Base-by-base conservation (phyloP, 2,888 invertebrate species). In the Lithophane socia region DNA sequence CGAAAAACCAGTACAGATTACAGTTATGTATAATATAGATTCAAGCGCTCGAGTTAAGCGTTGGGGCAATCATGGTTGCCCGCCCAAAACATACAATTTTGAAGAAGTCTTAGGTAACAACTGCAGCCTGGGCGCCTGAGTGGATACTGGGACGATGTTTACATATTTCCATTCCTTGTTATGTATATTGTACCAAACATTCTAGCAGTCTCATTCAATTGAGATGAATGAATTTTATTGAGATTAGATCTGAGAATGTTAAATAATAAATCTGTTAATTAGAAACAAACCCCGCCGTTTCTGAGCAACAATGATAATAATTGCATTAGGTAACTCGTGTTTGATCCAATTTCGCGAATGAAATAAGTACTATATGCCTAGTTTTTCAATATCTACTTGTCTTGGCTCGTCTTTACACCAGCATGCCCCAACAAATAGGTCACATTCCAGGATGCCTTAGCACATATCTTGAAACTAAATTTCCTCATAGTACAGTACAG, bases 401-500 rank as follows among this genome's bases (percentile, higher is more conserved):
- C 44, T 49, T 13, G n/a, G 8, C 5, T 42, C 12, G 21, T 13
- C 21, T 61, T 24, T 42, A 49, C 24, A 44, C 16, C 16, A 29
- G 37, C 12, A 42, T 69, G 1, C 24, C 18, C 21, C 18, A 47
- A 21, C 3, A 69, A 80, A 37, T 49, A 65, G 49, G 60, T 70
- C 49, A 52, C 12, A 49, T 21, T 65, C 5, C 10, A 29, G 29
- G 21, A 77, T 69, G 21, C 37, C 64, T 67, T 37, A 68, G 18
- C 9, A 68, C 37, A 69, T 75, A 73, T 76, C 85, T 80, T 42
- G 56, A n/a, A 77, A 70, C 60, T 74, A 77, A 76, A 75, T 84
- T 84, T 75, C 88, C 82, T 77, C 47, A n/a, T 13, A 16, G 10
- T n/a, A 44, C 21, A 29, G 10, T n/a, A 44, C 21, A 29, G 16